phyloP scores from a whole-genome alignment of 2,888 invertebrate species.

The Clostera curtula region DNA sequence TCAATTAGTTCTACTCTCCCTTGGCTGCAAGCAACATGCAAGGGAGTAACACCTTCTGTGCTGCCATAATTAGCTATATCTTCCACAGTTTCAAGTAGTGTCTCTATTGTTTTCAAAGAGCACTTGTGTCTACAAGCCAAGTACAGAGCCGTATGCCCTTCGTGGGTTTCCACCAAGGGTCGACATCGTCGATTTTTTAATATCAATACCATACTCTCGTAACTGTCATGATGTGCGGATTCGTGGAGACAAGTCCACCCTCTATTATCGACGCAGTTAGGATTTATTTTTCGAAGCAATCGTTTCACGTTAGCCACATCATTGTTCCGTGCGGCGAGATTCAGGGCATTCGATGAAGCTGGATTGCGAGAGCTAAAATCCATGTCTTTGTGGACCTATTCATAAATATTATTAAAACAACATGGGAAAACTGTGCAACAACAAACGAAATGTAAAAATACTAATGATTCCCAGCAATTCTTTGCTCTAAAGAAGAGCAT shows the following conservation, averaged over 20 bases:
- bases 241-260: slow-evolving; percentile 73
- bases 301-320: slow-evolving; percentile 42
- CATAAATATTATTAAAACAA: too few relatives aligned
- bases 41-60: slow-evolving; percentile 61
- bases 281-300: slow-evolving; percentile 56
- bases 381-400: too few relatives aligned
- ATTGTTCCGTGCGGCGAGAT: slow-evolving; percentile 59
- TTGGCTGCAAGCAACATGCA: slow-evolving; percentile 55
- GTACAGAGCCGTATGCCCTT: slow-evolving; percentile 66
- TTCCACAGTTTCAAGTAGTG: slow-evolving; percentile 44
- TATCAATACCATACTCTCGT: slow-evolving; percentile 47
- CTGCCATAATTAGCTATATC: slow-evolving; percentile 61
- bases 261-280: slow-evolving; percentile 65
- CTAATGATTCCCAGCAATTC: neutral
- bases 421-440: too few relatives aligned
- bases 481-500: too few relatives aligned
- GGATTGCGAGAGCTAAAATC: slow-evolving; percentile 72
- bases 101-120: slow-evolving; percentile 46
- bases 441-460: too few relatives aligned
- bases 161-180: slow-evolving; percentile 55
- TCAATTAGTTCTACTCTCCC: slow-evolving; percentile 53
- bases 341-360: slow-evolving; percentile 57
- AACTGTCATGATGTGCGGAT: slow-evolving; percentile 59
- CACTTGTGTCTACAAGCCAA: slow-evolving; percentile 51
- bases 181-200: slow-evolving; percentile 46